Conservation (phyloP, 2,888 invertebrate species). For the Xestia sexstrigata region DNA sequence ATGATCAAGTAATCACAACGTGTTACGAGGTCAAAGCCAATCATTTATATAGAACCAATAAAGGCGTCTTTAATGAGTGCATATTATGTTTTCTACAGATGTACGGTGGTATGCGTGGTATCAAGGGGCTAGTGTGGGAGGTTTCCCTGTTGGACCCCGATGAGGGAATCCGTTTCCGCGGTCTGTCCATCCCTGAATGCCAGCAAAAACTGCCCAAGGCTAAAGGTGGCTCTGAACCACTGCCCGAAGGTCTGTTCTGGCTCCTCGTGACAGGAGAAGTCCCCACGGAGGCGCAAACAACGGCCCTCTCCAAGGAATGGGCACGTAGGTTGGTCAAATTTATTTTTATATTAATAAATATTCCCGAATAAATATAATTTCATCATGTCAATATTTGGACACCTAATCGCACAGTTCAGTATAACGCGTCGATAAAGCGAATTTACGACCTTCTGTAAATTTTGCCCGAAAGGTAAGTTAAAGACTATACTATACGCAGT, state of each 20-base stretch:
- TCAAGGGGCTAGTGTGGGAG: conserved; percentile 98
- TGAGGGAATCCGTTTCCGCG: conserved; percentile 98
- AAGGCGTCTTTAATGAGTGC: conserved; percentile 10
- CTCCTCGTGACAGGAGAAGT: conserved; percentile 94
- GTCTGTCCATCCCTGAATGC: conserved; percentile 96
- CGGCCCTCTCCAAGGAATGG: conserved; percentile 95
- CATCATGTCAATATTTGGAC: background rate
- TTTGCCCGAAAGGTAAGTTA: conserved; percentile 1
- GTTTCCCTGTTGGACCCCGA: conserved; percentile 98
- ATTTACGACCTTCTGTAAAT: background rate
- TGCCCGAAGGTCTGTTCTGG: conserved; percentile 96
- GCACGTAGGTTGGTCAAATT: conserved; percentile 87
- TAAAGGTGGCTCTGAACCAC: conserved; percentile 92
- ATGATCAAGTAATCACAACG: conserved; percentile 34
- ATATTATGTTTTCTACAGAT: conserved; percentile 86
- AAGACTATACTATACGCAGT: background rate
- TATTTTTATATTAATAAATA: background rate
- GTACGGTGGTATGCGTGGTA: conserved; percentile 99
- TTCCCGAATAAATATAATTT: background rate
- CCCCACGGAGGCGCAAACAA: conserved; percentile 93
- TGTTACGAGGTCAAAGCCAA: conserved; percentile 47
- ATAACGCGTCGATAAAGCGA: background rate
- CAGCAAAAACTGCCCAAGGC: conserved; percentile 94
- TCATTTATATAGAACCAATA: conserved; percentile 9
- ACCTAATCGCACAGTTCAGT: background rate